Evolutionary conservation across 1,140 invertebrate genomes (phyloP).

Genomic region (Bombus waltoni): DNA sequence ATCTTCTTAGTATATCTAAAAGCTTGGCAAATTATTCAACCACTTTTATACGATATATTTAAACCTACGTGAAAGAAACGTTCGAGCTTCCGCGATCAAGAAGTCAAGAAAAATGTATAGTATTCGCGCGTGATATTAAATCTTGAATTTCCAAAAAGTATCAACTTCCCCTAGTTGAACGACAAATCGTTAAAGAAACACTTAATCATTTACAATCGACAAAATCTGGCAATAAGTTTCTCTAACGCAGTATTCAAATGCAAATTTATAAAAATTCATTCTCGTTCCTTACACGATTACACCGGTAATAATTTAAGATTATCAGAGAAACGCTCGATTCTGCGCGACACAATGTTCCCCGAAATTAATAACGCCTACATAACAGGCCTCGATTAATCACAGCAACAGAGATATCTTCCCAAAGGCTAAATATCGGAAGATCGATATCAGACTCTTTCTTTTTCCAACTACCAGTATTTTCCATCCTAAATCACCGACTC

Average conservation of each 20-base stretch:
- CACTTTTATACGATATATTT: too few species aligned
- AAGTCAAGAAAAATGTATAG: too few species aligned
- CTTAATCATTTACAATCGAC: too few species aligned
- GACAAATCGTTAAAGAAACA: too few species aligned
- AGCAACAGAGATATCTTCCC: background rate
- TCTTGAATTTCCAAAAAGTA: too few species aligned
- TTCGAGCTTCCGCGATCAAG: too few species aligned
- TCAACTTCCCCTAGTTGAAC: too few species aligned
- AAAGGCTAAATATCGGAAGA: background rate
- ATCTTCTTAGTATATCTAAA: too few species aligned
- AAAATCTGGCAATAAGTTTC: too few species aligned
- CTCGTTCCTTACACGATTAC: background rate
- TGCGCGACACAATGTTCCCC: fast-evolving
- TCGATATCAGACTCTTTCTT: background rate
- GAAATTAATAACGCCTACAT: background rate
- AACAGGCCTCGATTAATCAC: background rate
- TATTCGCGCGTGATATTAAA: too few species aligned
- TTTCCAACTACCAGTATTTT: background rate
- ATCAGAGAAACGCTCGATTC: background rate
- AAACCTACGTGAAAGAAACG: too few species aligned
- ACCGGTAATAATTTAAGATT: background rate
- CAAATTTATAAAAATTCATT: background rate
- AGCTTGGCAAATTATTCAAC: too few species aligned
- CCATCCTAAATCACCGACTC: background rate
- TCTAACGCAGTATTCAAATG: background rate